Base-by-base conservation (phyloP, 1,140 invertebrate species). In the Trichonephila clavipes region DNA sequence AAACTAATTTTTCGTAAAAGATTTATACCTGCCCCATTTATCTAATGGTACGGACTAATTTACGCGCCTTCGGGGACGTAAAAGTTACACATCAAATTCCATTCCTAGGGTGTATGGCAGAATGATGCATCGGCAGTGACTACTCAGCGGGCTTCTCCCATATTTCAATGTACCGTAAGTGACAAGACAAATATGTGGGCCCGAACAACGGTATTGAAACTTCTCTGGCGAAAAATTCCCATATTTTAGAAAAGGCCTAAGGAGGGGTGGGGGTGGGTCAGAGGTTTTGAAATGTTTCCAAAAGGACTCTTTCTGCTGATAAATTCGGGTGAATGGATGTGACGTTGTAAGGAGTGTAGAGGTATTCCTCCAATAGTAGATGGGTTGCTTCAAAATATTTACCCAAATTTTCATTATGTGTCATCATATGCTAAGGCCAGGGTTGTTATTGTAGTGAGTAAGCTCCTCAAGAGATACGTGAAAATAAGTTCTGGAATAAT, bases 41-140 rank as follows among this genome's bases (percentile, higher is more conserved):
- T 91, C 90, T 91, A 91, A 91, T 91, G 90, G 90, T 66, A 91
- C 81, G 81, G 77, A 91, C 90, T 91, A 91, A 91, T 91, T 91
- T 91, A 91, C 90, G 90, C 81, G 69, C 72, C 59, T 21, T 34
- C 19, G 7, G 81, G 77, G 90, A 91, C 90, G 81, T 91, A 83
- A 91, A 91, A 91, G 90, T 91, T 91, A 91, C 90, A 91, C 90
- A 91, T 91, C 90, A 91, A 91, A 91, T 91, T 91, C 90, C 90
- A 83, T 91, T 64, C 77, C 61, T 66, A 61, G 58, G 14, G 10
- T 7, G 59, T 7, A 19, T 83, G 77, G 58, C 90, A 58, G 72
- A 83, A 77, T 91, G 90, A 91, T 83, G 61, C 59, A 91, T 91
- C 24, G 90, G 58, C 28, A n/a, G 40, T 51, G 90, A 82, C 90